Evolutionary conservation across 2,113 vertebrate genomes (phyloP).

Genomic region (Mobula hypostoma): DNA sequence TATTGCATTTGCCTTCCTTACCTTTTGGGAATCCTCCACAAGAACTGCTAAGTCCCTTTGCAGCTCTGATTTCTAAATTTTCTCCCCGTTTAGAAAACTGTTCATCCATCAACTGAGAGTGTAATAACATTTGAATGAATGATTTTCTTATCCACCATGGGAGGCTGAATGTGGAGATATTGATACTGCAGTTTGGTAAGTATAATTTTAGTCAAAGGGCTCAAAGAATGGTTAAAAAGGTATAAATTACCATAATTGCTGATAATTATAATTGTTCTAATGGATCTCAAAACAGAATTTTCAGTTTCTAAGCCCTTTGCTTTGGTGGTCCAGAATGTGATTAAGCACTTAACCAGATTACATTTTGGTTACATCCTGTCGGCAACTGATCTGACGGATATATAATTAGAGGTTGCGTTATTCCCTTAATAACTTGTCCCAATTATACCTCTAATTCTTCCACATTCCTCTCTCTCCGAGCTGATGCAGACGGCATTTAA

Average conservation of each 20-base stretch:
- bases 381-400: neutral
- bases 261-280: neutral
- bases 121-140: neutral
- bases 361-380: slow-evolving; percentile 1
- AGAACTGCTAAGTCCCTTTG: too few relatives aligned
- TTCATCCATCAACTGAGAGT: neutral
- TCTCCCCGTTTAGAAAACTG: too few relatives aligned
- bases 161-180: neutral
- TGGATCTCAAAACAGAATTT: neutral
- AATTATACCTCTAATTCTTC: neutral
- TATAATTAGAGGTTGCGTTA: neutral
- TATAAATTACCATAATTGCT: slow-evolving; percentile 19
- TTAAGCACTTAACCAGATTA: neutral
- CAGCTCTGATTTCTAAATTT: too few relatives aligned
- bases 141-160: neutral
- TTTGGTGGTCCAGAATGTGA: neutral
- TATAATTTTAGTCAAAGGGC: neutral
- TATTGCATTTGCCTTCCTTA: too few relatives aligned
- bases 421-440: neutral
- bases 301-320: neutral
- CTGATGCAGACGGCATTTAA: neutral
- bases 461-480: neutral
- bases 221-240: neutral
- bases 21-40: too few relatives aligned
- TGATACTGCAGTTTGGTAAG: neutral